These are phyloP conservation scores for Oxygymnocypris stewartii DNA, from an alignment of 2,113 vertebrate genomes.

Conservation along the genomic window DNA sequence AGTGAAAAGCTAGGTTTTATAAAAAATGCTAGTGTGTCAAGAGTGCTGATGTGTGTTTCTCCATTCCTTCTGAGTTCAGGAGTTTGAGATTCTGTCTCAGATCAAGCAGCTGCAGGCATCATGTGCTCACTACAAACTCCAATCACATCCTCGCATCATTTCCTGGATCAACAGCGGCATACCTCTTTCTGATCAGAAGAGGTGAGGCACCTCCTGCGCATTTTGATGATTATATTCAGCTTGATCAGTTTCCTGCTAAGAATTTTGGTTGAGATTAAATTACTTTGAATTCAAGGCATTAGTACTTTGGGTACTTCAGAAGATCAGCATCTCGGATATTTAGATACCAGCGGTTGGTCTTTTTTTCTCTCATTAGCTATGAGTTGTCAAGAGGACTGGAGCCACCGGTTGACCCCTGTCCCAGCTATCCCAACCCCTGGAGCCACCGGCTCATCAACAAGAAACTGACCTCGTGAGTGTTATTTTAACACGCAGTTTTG, in stretches of 20 bases:
- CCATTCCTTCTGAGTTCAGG: slow-evolving; percentile 64
- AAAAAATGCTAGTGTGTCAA: not conserved
- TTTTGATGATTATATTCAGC: not conserved
- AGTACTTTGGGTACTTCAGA: not conserved
- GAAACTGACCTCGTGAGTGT: slow-evolving; percentile 82
- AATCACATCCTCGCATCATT: slow-evolving; percentile 62
- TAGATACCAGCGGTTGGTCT: not conserved
- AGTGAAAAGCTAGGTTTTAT: not conserved
- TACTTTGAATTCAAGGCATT: not conserved
- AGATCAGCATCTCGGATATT: slow-evolving; percentile 5
- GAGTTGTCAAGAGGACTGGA: slow-evolving; percentile 82
- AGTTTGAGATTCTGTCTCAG: slow-evolving; percentile 83
- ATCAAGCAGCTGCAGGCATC: slow-evolving; percentile 83
- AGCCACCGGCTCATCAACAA: slow-evolving; percentile 77
- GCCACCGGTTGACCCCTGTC: slow-evolving; percentile 82
- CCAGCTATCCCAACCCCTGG: slow-evolving; percentile 78
- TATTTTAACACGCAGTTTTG: not conserved
- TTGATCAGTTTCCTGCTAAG: not conserved
- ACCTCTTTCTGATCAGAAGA: slow-evolving; percentile 83
- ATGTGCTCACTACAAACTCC: slow-evolving; percentile 76
- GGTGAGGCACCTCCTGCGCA: slow-evolving; percentile 65
- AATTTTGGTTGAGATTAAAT: not conserved
- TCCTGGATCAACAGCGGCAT: slow-evolving; percentile 72
- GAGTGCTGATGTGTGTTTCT: not conserved
- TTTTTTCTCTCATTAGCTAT: slow-evolving; percentile 73